A percentile compares a stretch with the other conserved stretches of the same genome.
Conservation (phyloP, 2,113 vertebrate genomes). For the Aspiorhynchus laticeps region DNA sequence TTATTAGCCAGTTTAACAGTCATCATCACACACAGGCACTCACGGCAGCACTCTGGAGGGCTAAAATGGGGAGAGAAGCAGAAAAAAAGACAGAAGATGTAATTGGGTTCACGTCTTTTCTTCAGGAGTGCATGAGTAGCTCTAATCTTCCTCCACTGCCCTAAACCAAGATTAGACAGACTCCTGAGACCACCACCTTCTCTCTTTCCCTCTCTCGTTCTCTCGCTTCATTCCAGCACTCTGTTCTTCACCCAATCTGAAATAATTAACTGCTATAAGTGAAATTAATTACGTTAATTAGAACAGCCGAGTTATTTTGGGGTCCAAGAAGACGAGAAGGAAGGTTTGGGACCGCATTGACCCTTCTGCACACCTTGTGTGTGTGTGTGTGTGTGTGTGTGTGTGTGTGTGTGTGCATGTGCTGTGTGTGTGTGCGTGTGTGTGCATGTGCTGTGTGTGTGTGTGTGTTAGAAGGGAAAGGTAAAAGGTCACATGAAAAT, state of each 20-base stretch:
- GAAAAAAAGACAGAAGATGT: slow-evolving; percentile 41
- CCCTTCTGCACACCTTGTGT: slow-evolving; percentile 5
- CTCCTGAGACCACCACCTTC: slow-evolving; percentile 76
- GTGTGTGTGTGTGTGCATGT: slow-evolving; percentile 10
- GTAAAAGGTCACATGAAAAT: background rate
- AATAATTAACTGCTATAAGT: slow-evolving; percentile 86
- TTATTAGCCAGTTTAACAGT: slow-evolving; percentile 40
- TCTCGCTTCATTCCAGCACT: slow-evolving; percentile 57
- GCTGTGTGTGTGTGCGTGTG: background rate
- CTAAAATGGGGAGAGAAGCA: slow-evolving; percentile 34
- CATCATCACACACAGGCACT: slow-evolving; percentile 30
- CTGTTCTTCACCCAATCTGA: slow-evolving; percentile 68
- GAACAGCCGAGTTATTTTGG: slow-evolving; percentile 78
- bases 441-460: slow-evolving; percentile 8
- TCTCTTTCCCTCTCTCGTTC: slow-evolving; percentile 66
- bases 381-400: background rate
- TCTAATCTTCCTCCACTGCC: slow-evolving; percentile 52
- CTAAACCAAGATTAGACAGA: slow-evolving; percentile 64
- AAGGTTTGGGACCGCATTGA: slow-evolving; percentile 51
- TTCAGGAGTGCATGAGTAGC: slow-evolving; percentile 52
- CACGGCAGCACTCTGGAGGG: slow-evolving; percentile 26
- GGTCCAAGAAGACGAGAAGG: slow-evolving; percentile 50
- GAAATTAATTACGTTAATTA: slow-evolving; percentile 86
- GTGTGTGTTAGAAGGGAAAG: slow-evolving; percentile 1
- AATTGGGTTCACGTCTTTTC: slow-evolving; percentile 57